These are phyloP conservation scores for Suricata suricatta DNA, from an alignment of 2,113 vertebrate genomes.

Conservation along the genomic window DNA sequence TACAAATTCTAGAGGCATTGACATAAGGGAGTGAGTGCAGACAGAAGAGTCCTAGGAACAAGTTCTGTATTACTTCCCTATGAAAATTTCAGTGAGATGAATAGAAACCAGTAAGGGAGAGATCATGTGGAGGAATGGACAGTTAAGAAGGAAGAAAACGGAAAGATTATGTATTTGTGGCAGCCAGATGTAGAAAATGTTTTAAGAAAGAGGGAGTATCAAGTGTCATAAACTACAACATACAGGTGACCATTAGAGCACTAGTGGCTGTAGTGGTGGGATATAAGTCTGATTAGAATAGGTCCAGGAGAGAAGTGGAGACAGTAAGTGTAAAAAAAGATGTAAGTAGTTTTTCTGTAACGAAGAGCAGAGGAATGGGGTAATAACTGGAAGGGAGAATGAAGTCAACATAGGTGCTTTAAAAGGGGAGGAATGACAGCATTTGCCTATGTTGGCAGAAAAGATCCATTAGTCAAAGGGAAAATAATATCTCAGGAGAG, in stretches of 20 bases:
- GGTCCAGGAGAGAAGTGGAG: not conserved
- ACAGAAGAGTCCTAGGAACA: not conserved
- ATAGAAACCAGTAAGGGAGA: not conserved
- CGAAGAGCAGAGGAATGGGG: not conserved
- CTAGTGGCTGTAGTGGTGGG: not conserved
- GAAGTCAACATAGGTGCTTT: not conserved
- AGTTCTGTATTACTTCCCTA: not conserved
- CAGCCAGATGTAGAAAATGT: not conserved
- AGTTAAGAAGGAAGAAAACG: not conserved
- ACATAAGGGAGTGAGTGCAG: not conserved
- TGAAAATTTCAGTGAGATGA: not conserved
- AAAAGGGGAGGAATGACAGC: not conserved
- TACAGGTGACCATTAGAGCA: not conserved
- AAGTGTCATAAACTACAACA: rapidly evolving
- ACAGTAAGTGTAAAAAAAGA: not conserved
- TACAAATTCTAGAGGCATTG: not conserved
- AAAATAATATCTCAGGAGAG: not conserved
- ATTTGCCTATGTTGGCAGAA: not conserved
- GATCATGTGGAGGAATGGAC: not conserved
- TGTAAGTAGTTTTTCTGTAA: not conserved
- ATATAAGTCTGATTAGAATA: not conserved
- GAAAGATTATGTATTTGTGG: not conserved
- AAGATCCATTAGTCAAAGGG: not conserved
- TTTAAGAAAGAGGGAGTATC: not conserved
- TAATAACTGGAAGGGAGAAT: not conserved